Evolutionary conservation across 2,797 vertebrate genomes (phyloP).

Genomic region (Hylomyscus alleni): DNA sequence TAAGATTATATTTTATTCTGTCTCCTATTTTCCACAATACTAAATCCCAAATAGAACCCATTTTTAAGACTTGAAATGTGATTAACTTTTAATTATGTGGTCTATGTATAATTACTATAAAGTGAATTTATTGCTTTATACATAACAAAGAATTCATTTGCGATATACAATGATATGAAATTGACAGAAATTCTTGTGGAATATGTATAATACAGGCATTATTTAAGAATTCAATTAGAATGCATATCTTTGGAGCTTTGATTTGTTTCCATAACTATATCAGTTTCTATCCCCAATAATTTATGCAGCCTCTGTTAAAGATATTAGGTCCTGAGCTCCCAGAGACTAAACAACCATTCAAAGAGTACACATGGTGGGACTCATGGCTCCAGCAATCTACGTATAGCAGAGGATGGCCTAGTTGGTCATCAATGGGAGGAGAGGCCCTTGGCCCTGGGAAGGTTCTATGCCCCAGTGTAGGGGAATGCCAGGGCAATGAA

Average conservation of each 20-base stretch:
- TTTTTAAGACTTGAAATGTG: slow-evolving; percentile 71
- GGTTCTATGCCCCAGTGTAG: no score
- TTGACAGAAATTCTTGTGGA: slow-evolving; percentile 77
- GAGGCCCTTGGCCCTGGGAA: no score
- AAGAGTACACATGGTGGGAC: no score
- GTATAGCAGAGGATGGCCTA: no score
- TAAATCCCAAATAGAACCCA: slow-evolving; percentile 71
- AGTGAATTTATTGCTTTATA: slow-evolving; percentile 72
- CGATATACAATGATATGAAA: slow-evolving; percentile 68
- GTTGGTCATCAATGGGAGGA: no score
- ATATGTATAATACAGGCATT: slow-evolving; percentile 65
- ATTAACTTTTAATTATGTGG: slow-evolving; percentile 72
- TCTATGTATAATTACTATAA: slow-evolving; percentile 67
- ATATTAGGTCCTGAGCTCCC: background rate
- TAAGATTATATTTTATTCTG: slow-evolving; percentile 71
- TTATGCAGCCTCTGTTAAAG: background rate
- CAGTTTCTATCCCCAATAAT: slow-evolving; percentile 66
- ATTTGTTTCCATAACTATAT: slow-evolving; percentile 71
- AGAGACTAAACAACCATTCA: no score
- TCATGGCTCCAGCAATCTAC: no score
- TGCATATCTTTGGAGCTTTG: slow-evolving; percentile 65
- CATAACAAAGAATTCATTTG: slow-evolving; percentile 81
- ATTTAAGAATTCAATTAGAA: slow-evolving; percentile 67
- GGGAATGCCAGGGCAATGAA: no score
- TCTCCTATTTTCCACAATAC: slow-evolving; percentile 49